phyloP scores from a whole-genome alignment of 2,888 invertebrate species.

The Drosophila tanythrix region DNA sequence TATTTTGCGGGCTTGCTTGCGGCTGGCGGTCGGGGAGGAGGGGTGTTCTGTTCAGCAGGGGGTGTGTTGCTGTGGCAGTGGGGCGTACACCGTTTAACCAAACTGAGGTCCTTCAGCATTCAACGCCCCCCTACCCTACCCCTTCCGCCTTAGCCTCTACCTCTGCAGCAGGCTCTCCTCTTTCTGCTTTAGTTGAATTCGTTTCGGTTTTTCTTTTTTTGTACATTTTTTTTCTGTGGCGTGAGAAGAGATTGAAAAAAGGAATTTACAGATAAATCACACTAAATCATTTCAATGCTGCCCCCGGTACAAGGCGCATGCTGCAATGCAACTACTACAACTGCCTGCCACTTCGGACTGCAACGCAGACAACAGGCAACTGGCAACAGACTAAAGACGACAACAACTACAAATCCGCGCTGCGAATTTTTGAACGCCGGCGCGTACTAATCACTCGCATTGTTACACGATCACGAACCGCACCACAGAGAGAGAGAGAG shows the following conservation, averaged over 20 bases:
- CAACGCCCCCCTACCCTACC: not conserved
- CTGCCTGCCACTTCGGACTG: slow-evolving; percentile 17
- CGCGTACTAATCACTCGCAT: slow-evolving; percentile 82
- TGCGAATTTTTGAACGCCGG: slow-evolving; percentile 74
- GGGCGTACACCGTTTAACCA: slow-evolving; percentile 53
- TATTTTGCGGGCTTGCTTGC: not conserved
- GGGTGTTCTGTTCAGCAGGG: not conserved
- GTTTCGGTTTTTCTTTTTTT: slow-evolving; percentile 23
- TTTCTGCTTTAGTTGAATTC: slow-evolving; percentile 9
- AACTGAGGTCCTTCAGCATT: slow-evolving; percentile 58
- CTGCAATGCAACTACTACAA: slow-evolving; percentile 69
- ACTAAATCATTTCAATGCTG: slow-evolving; percentile 81
- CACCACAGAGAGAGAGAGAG: not conserved
- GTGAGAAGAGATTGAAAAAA: slow-evolving; percentile 83
- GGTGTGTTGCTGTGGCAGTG: slow-evolving; percentile 37
- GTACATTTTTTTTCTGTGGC: slow-evolving; percentile 55
- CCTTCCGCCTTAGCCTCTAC: not conserved
- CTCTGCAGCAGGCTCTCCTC: not conserved
- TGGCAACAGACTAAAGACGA: slow-evolving; percentile 12
- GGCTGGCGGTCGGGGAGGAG: not conserved
- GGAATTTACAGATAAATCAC: slow-evolving; percentile 83
- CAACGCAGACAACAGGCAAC: slow-evolving; percentile 16
- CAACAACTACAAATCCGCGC: slow-evolving; percentile 21
- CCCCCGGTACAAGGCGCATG: slow-evolving; percentile 66
- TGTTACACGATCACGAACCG: slow-evolving; percentile 72